Evolutionary conservation across 2,113 vertebrate species (phyloP).

Genomic region (Tragelaphus scriptus): DNA sequence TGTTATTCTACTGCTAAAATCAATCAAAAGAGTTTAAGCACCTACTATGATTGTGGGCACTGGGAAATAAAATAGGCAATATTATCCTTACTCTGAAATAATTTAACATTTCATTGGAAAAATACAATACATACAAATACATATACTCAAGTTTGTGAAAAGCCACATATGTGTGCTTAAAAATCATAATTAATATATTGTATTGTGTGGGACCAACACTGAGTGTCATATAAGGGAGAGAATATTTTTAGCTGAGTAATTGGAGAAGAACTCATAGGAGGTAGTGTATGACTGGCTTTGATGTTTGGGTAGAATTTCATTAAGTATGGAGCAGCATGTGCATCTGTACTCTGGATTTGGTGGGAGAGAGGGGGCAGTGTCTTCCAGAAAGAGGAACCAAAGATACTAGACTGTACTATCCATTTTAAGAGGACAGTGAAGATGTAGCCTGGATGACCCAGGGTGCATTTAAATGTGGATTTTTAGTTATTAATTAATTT

Average conservation of each 20-base stretch:
- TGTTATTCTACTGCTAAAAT: neutral
- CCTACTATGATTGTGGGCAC: neutral
- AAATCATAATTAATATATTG: neutral
- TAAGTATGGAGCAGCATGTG: neutral
- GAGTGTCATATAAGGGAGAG: neutral
- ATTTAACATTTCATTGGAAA: neutral
- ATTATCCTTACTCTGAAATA: neutral
- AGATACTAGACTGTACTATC: neutral
- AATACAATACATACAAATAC: neutral
- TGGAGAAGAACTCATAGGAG: neutral
- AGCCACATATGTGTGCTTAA: neutral
- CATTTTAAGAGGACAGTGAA: neutral
- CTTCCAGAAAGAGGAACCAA: neutral
- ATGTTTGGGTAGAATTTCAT: neutral
- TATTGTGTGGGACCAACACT: neutral
- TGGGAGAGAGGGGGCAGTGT: accelerated
- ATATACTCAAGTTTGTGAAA: neutral
- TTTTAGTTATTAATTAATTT: neutral
- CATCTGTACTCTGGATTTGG: too few species aligned
- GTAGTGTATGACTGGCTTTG: neutral
- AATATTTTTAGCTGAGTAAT: neutral
- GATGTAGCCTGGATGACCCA: neutral
- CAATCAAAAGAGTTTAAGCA: neutral
- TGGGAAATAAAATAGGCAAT: neutral
- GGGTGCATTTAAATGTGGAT: neutral